Conservation (phyloP, 2,797 vertebrate species). For the Otolemur crassicaudatus region DNA sequence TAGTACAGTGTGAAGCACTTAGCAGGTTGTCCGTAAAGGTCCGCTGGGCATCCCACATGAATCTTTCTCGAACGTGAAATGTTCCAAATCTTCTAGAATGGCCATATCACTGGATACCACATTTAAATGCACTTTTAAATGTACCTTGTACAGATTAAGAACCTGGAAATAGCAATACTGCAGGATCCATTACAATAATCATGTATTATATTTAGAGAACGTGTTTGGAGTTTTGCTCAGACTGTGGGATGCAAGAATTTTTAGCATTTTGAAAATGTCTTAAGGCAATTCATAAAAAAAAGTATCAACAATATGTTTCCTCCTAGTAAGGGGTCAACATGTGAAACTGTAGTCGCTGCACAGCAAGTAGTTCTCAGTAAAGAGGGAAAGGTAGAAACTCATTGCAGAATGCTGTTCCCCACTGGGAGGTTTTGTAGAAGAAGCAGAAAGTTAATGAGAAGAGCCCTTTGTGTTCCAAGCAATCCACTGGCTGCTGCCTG, state of each 20-base stretch:
- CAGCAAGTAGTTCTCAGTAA: conserved; percentile 24
- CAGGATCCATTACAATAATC: neutral
- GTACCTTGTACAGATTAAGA: neutral
- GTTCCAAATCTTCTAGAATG: neutral
- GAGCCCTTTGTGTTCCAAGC: conserved; percentile 60
- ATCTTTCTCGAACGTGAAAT: neutral
- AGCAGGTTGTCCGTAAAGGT: neutral
- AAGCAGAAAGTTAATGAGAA: conserved; percentile 73
- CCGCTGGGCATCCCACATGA: neutral
- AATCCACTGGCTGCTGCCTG: conserved; percentile 46
- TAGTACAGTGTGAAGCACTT: neutral
- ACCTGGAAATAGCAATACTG: neutral
- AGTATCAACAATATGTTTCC: neutral
- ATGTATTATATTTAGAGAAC: neutral
- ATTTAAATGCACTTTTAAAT: neutral
- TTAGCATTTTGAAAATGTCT: conserved; percentile 1
- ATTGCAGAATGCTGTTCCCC: conserved; percentile 45
- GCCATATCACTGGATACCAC: neutral
- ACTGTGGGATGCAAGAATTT: neutral
- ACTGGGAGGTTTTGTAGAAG: conserved; percentile 87
- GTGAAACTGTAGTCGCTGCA: neutral
- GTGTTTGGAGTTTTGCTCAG: neutral
- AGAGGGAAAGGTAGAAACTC: conserved; percentile 81
- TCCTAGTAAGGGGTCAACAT: neutral
- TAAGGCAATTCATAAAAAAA: conserved; percentile 30